Evolutionary conservation across 2,113 vertebrate genomes (phyloP).

Genomic region (Chlorodrepanis virens): DNA sequence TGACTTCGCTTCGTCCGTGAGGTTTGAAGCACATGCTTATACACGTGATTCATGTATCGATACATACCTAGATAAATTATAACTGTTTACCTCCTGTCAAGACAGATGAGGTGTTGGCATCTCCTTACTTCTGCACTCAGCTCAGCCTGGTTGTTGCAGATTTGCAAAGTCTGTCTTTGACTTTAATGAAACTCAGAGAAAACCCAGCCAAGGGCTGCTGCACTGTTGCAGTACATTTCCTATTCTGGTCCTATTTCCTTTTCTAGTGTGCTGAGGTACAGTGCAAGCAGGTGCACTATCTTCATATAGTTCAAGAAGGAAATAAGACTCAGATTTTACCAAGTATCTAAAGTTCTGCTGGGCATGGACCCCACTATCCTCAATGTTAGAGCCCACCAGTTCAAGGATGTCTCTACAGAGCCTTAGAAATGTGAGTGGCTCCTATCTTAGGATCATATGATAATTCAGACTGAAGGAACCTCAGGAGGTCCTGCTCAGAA

Average conservation of each 20-base stretch:
- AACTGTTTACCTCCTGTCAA: neutral
- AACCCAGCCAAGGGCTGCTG: neutral
- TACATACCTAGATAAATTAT: neutral
- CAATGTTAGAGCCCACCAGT: neutral
- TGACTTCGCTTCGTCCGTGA: neutral
- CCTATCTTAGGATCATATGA: neutral
- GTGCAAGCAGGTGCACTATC: neutral
- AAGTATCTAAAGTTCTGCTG: neutral
- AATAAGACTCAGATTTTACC: neutral
- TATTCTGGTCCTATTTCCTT: neutral
- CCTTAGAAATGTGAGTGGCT: neutral
- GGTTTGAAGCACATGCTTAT: neutral
- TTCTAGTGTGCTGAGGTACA: neutral
- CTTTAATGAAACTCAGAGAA: neutral
- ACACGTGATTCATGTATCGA: neutral
- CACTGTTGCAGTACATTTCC: neutral
- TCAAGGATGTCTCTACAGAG: neutral
- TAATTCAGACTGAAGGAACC: neutral
- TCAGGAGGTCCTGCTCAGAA: neutral
- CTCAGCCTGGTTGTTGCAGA: neutral
- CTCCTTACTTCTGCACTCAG: neutral
- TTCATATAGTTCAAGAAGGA: neutral
- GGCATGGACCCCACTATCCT: neutral
- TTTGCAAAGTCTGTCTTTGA: neutral
- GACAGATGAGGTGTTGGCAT: neutral